A percentile compares a stretch with the other conserved stretches of the same genome.
Conservation (phyloP, 2,888 invertebrate species). For the Cataglyphis albicans region DNA sequence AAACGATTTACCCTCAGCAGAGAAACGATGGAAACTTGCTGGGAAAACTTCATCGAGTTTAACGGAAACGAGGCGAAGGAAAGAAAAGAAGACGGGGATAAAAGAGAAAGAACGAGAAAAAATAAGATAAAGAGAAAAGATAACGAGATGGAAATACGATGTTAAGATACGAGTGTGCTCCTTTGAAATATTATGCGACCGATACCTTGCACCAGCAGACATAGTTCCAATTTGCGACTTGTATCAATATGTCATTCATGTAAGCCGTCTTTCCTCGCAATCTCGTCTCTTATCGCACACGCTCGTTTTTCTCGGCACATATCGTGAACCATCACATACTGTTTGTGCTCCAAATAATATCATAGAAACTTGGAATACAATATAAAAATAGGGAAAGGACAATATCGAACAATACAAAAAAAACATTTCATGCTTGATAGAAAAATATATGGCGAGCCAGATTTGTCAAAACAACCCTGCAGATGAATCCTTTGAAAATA, state of each 20-base stretch:
- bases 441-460: not conserved
- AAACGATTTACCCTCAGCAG: slow-evolving; percentile 62
- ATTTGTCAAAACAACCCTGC: slow-evolving; percentile 9
- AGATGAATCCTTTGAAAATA: not conserved
- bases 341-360: slow-evolving; percentile 30
- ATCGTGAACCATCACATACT: slow-evolving; percentile 17
- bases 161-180: slow-evolving; percentile 12
- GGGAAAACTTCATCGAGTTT: slow-evolving; percentile 59
- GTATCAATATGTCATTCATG: slow-evolving; percentile 21
- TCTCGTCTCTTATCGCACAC: slow-evolving; percentile 10
- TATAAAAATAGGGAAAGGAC: slow-evolving; percentile 7
- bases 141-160: slow-evolving; percentile 19
- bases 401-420: slow-evolving; percentile 25
- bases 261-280: slow-evolving; percentile 1
- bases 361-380: not conserved
- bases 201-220: not conserved
- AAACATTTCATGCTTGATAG: slow-evolving; percentile 7
- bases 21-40: slow-evolving; percentile 56
- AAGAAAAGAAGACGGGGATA: not conserved
- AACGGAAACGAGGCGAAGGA: slow-evolving; percentile 38
- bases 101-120: not conserved
- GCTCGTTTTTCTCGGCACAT: not conserved
- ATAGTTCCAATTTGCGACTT: slow-evolving; percentile 28
- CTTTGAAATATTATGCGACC: slow-evolving; percentile 38
- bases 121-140: slow-evolving; percentile 2